Percentiles rank a stretch among this genome's conserved stretches.
Evolutionary conservation across 2,113 vertebrate species (phyloP).

Genomic region (Entelurus aequoreus): DNA sequence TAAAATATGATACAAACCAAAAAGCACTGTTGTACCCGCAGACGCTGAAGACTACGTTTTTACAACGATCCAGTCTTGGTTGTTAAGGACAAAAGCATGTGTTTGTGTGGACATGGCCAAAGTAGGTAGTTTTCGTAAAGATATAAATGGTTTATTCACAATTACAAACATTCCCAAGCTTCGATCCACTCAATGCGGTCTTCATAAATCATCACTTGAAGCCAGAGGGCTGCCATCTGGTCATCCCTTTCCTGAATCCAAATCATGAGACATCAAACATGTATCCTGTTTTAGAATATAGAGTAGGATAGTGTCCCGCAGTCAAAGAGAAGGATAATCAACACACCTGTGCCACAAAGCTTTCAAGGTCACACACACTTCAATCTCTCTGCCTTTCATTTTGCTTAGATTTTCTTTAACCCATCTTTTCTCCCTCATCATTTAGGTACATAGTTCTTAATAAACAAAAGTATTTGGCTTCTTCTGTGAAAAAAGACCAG

Average conservation of each 20-base stretch:
- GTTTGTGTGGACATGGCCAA: too few species aligned
- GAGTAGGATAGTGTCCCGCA: slow-evolving; percentile 26
- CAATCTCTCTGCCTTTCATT: slow-evolving; percentile 15
- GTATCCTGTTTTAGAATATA: slow-evolving; percentile 27
- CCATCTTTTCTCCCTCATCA: slow-evolving; percentile 12
- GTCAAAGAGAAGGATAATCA: slow-evolving; percentile 49
- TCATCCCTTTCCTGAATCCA: slow-evolving; percentile 44
- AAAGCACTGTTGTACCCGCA: too few species aligned
- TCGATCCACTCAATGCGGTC: slow-evolving; percentile 45
- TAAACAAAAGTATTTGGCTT: too few species aligned
- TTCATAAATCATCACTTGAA: slow-evolving; percentile 56
- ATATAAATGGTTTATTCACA: slow-evolving; percentile 2
- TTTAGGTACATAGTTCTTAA: too few species aligned
- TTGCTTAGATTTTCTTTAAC: slow-evolving; percentile 5
- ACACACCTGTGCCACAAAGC: slow-evolving; percentile 18
- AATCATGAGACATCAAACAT: slow-evolving; percentile 38
- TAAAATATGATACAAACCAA: too few species aligned
- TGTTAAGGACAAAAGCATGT: too few species aligned
- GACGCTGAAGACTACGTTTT: too few species aligned
- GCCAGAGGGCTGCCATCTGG: slow-evolving; percentile 59
- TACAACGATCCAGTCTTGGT: too few species aligned
- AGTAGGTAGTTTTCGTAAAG: too few species aligned
- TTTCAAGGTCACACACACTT: slow-evolving; percentile 49
- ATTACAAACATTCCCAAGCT: slow-evolving; percentile 17
- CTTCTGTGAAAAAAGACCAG: too few species aligned